Percentiles rank a stretch among this genome's conserved stretches.
Conservation (phyloP, 2,113 vertebrate genomes). For the Andinoacara biseriatus region DNA sequence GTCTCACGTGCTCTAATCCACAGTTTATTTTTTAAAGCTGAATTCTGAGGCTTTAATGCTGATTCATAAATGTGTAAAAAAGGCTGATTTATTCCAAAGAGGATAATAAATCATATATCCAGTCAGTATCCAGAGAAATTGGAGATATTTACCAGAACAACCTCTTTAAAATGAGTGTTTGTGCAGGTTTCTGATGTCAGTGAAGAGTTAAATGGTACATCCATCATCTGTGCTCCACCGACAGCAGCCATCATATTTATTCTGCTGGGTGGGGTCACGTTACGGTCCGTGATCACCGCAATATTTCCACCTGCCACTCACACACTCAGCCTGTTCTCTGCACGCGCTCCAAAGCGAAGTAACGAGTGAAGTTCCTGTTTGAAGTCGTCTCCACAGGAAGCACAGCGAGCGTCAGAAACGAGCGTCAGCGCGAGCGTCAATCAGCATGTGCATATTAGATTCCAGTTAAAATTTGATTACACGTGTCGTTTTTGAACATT, state of each 20-base stretch:
- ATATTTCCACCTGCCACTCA: conserved; percentile 7
- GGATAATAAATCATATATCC: neutral
- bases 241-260: neutral
- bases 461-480: conserved; percentile 24
- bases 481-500: neutral
- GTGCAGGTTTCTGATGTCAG: neutral
- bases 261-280: neutral
- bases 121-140: neutral
- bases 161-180: neutral
- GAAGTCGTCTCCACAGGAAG: neutral
- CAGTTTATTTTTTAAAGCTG: neutral
- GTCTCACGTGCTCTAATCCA: neutral
- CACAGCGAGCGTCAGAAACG: neutral
- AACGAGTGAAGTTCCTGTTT: neutral
- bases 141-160: neutral
- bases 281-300: neutral
- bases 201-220: neutral
- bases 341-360: neutral
- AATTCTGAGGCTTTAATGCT: neutral
- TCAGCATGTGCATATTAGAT: conserved; percentile 15
- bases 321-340: neutral
- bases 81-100: neutral
- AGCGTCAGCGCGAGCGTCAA: neutral
- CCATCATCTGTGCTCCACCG: neutral
- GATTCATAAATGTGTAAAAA: neutral